Conservation (phyloP, 2,797 vertebrate species). For the Aphelocoma californica region DNA sequence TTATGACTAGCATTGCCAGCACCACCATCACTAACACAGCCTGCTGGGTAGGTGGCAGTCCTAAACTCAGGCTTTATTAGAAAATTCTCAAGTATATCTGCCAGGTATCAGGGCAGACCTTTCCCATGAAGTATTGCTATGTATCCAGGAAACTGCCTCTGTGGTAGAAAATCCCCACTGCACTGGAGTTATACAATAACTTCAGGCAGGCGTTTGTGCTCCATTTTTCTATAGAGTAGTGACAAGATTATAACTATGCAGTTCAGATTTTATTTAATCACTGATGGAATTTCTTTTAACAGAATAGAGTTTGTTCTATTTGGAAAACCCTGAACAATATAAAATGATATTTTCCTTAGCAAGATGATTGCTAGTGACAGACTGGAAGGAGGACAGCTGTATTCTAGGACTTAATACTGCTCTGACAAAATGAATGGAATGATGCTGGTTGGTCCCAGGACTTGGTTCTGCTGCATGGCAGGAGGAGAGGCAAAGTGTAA, state of each 20-base stretch:
- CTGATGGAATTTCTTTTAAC: not conserved
- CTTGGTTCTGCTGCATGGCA: not conserved
- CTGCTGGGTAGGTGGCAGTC: not conserved
- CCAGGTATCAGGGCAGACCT: not conserved
- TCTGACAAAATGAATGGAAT: not conserved
- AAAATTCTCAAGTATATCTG: not conserved
- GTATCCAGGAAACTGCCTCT: not conserved
- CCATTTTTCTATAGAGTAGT: not conserved
- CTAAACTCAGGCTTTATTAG: not conserved
- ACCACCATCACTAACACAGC: not conserved
- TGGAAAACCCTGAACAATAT: not conserved
- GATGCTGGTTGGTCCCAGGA: not conserved
- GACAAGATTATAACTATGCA: not conserved
- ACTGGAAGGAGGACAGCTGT: not conserved
- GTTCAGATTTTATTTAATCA: constrained; percentile 11
- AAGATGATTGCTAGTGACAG: not conserved
- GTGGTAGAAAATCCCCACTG: not conserved
- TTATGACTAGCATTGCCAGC: not conserved
- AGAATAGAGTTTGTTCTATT: not conserved
- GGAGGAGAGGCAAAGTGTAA: not conserved
- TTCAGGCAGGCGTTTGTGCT: not conserved
- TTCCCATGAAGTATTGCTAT: not conserved
- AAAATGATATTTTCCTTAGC: not conserved
- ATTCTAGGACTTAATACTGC: not conserved
- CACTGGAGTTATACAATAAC: not conserved